Base-by-base conservation (phyloP, 2,797 vertebrate species). In the Coccyzus lansbergi region DNA sequence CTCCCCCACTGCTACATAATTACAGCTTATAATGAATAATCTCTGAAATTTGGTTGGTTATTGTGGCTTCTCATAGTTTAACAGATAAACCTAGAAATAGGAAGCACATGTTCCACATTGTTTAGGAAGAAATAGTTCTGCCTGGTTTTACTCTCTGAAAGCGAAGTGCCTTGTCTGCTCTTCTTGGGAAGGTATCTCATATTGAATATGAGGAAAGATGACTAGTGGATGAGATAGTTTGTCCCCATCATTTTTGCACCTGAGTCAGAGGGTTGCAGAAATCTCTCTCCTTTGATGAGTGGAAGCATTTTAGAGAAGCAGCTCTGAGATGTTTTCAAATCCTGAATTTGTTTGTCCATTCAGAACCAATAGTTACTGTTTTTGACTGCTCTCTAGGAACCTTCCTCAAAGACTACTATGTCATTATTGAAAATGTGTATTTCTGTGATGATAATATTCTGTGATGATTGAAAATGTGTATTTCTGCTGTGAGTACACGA, bases 51-150 rank as follows among this genome's bases (percentile, higher is more conserved):
- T 83, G 59, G 59, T 90, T 93, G 29, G 86, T 80, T 92, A 24
- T 34, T 24, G 38, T 40, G 40, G 28, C 15, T 92, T 68, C 60
- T 75, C 16, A 28, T 5, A 49, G 15, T 74, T 82, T 91, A 83
- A 88, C 34, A 90, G 53, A 70, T 62, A 87, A 91, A 83, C 36
- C 79, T 85, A 76, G 71, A 92, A 91, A 78, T 56, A 83, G 68
- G 68, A 93, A 85, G 56, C 10, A 49, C 29, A 4, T 31, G 31
- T 81, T 80, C 33, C 14, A 53, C 8, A 12, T 3, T 40, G 6
- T 74, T 91, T 33, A 74, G 64, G 64, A 69, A 91, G 83, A 84
- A 83, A 49, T 1, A 33, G 4, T 70, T 81, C 92, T n/a, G 40
- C 18, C 12, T 74, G 34, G 6, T 21, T 74, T 68, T 81, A 19